Percentiles rank a stretch among this genome's conserved stretches.
phyloP scores from a whole-genome alignment of 2,113 vertebrate species.

The Synodontis membranacea region DNA sequence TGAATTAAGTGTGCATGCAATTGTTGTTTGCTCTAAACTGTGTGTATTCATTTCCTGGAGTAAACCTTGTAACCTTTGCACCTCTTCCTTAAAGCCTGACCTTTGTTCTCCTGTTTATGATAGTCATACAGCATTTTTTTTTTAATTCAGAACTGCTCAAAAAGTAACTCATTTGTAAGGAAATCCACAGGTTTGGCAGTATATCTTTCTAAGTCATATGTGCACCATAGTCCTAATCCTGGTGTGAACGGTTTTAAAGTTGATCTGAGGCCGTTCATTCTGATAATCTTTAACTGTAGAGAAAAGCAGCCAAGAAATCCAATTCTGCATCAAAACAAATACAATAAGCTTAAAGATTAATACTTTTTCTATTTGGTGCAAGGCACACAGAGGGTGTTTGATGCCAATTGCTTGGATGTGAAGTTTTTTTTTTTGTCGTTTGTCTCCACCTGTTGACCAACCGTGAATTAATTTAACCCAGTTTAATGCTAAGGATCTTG shows the following conservation, averaged over 20 bases:
- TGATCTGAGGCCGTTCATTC: neutral
- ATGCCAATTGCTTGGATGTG: neutral
- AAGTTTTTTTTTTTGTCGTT: neutral
- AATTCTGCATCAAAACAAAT: neutral
- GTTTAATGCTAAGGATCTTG: neutral
- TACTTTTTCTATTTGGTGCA: neutral
- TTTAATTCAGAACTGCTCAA: neutral
- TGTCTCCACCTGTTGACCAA: constrained; percentile 28
- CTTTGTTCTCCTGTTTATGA: constrained; percentile 3
- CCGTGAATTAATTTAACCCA: neutral
- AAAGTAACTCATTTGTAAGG: neutral
- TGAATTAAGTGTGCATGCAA: neutral
- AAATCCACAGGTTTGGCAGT: neutral
- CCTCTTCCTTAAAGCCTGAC: constrained; percentile 6
- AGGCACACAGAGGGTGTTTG: neutral
- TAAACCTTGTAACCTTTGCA: constrained; percentile 6
- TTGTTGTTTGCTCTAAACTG: neutral
- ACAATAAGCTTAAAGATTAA: neutral
- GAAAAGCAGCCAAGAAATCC: neutral
- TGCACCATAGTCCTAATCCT: neutral
- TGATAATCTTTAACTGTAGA: neutral
- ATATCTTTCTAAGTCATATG: neutral
- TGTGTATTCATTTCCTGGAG: neutral
- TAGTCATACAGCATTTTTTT: neutral
- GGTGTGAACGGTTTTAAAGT: neutral